Base-by-base conservation (phyloP, 2,113 vertebrate species). In the Myrmecophaga tridactyla region DNA sequence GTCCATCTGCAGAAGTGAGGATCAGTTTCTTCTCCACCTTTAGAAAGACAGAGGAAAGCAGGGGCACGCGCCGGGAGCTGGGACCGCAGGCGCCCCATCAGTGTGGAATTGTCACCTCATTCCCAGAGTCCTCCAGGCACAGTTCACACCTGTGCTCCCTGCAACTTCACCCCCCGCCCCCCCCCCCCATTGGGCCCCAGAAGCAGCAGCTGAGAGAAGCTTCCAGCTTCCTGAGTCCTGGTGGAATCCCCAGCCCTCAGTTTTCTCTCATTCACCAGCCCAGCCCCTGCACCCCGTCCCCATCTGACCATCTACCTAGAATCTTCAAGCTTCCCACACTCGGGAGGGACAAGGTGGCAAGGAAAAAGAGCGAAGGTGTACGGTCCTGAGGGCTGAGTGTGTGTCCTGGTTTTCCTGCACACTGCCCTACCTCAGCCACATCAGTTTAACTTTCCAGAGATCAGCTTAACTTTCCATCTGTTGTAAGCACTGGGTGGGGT, bases 361-460 rank as follows among this genome's bases (percentile, higher is more conserved):
- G n/a, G 83, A 73, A 9, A 9, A 51, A 25, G 62, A 48, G 13
- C 1, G 4, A 43, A 53, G 72, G 69, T 1, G 8, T 5, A 3
- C 9, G 20, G 36, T 67, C 62, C 17, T 2, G 0, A 43, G 18
- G n/a, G 36, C 23, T 7, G 13, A 39, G 9, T 21, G 7, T 62
- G 82, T 3, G 41, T 23, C 34, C 76, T 8, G 36, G 39, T 17
- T 46, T 4, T 31, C 58, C 7, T 2, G 4, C 5, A 1, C 3
- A 0, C 3, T 6, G 78, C 36, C 29, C 31, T 51, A 23, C 46
- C n/a, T n/a, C 5, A 29, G 13, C 41, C 6, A 0, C 21, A 7
- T 2, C 0, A 13, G 6, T n/a, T 7, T 0, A 0, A 12, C 20
- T 80, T 51, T 21, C 15, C 56, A 31, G 23, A 31, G n/a, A n/a